Evolutionary conservation across 2,888 invertebrate genomes (phyloP).

Genomic region (Colletes collaris): DNA sequence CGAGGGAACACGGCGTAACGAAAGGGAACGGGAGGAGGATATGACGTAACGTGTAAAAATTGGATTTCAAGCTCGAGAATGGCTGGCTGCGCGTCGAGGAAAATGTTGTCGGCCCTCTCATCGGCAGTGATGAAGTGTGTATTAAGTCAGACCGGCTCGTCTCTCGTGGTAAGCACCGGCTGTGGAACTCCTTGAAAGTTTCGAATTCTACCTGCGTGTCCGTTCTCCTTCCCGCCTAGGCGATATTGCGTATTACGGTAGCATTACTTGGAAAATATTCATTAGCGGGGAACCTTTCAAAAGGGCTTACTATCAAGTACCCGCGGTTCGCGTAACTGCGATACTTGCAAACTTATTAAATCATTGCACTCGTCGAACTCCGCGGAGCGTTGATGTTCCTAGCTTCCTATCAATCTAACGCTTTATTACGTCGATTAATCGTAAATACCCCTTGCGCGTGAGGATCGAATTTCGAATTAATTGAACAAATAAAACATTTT

Average conservation of each 20-base stretch:
- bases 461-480: too few species aligned
- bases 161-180: neutral
- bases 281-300: conserved; percentile 21
- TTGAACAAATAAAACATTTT: too few species aligned
- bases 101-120: conserved; percentile 42
- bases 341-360: conserved; percentile 9
- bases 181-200: conserved; percentile 14
- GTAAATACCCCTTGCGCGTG: too few species aligned
- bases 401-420: too few species aligned
- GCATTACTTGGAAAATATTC: conserved; percentile 27
- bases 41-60: conserved; percentile 35
- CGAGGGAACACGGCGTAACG: conserved; percentile 16
- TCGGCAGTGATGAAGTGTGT: conserved; percentile 42
- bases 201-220: conserved; percentile 11
- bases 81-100: conserved; percentile 1
- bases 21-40: conserved; percentile 9
- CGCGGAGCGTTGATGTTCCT: conserved; percentile 11
- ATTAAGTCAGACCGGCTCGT: conserved; percentile 36
- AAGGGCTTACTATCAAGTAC: neutral
- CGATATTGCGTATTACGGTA: neutral
- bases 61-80: conserved; percentile 38
- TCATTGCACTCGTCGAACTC: neutral
- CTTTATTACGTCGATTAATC: too few species aligned
- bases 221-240: neutral
- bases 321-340: conserved; percentile 17